Conservation (phyloP, 2,113 vertebrate species). For the Hippoglossus stenolepis region DNA sequence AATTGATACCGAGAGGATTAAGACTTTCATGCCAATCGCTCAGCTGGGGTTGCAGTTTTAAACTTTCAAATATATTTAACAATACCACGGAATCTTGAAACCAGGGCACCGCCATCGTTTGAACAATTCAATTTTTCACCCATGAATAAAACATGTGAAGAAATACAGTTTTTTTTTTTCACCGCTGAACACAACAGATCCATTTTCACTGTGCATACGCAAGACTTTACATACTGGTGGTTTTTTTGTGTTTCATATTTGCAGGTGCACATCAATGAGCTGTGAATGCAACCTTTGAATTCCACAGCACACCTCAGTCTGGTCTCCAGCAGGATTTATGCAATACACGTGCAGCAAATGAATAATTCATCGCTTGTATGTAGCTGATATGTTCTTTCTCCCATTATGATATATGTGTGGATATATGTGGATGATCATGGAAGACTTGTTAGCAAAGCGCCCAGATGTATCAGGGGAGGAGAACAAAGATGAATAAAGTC, state of each 20-base stretch:
- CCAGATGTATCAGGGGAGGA: not conserved
- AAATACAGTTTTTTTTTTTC: not conserved
- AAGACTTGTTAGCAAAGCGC: not conserved
- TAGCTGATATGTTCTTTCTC: not conserved
- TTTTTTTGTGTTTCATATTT: constrained; percentile 14
- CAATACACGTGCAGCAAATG: constrained; percentile 1
- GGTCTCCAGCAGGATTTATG: not conserved
- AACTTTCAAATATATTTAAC: constrained; percentile 39
- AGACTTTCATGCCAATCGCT: constrained; percentile 50
- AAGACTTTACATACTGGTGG: not conserved
- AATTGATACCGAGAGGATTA: constrained; percentile 72
- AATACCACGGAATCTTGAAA: constrained; percentile 30
- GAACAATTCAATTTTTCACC: constrained; percentile 26
- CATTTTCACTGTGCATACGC: constrained; percentile 16
- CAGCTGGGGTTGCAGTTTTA: constrained; percentile 43
- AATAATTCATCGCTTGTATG: constrained; percentile 30
- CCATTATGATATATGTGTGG: not conserved
- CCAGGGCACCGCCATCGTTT: constrained; percentile 21
- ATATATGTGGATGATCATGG: not conserved
- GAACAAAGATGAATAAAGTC: not conserved
- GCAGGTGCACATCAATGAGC: constrained; percentile 13
- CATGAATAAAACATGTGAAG: constrained; percentile 59
- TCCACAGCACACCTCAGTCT: not conserved
- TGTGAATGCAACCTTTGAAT: constrained; percentile 1
- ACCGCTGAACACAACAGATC: constrained; percentile 1